Conservation (phyloP, 2,113 vertebrate genomes). For the Takifugu flavidus region DNA sequence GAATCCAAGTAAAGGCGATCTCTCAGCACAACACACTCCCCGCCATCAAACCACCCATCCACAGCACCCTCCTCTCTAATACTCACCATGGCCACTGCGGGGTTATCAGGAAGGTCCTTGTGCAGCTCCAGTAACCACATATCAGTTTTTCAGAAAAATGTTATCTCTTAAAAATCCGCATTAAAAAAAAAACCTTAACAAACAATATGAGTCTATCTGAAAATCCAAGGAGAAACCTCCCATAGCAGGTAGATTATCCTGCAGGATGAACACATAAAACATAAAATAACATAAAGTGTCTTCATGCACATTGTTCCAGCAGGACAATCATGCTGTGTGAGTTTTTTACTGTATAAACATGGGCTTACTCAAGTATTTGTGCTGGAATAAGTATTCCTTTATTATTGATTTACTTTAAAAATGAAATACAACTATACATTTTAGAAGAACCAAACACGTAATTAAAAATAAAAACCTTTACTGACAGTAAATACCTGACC, state of each 20-base stretch:
- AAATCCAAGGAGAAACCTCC: too few relatives aligned
- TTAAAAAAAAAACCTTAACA: neutral
- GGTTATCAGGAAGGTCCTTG: constrained; percentile 43
- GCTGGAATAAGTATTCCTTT: too few relatives aligned
- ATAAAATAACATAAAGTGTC: too few relatives aligned
- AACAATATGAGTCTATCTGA: too few relatives aligned
- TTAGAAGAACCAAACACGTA: neutral
- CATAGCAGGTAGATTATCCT: too few relatives aligned
- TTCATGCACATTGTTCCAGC: too few relatives aligned
- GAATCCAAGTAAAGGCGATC: constrained; percentile 63
- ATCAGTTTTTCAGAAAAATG: too few relatives aligned
- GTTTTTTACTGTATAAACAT: too few relatives aligned
- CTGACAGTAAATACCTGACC: neutral
- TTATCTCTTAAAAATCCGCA: constrained; percentile 15
- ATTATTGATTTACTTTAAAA: neutral
- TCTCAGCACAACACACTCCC: constrained; percentile 11
- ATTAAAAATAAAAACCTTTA: neutral
- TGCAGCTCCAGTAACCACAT: constrained; percentile 38
- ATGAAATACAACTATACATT: neutral
- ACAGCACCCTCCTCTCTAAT: constrained; percentile 18
- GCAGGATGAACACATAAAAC: too few relatives aligned
- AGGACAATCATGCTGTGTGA: too few relatives aligned
- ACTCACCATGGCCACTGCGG: constrained; percentile 41
- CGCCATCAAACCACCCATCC: neutral
- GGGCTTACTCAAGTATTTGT: too few relatives aligned